phyloP scores from a whole-genome alignment of 2,888 invertebrate genomes.

The Himalopsyche japonica region DNA sequence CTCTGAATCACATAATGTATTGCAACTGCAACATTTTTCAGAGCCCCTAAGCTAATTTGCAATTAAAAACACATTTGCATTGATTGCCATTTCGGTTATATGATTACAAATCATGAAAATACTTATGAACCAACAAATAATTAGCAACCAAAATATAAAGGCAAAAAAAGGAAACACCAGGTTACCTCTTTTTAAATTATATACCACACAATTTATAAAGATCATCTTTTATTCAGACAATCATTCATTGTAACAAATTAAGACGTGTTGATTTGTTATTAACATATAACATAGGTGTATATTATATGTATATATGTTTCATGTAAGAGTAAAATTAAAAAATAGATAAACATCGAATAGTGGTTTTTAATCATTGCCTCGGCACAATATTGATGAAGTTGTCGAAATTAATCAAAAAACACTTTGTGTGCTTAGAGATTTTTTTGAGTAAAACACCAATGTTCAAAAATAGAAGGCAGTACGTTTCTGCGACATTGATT shows the following conservation, averaged over 20 bases:
- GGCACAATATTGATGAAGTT: slow-evolving; percentile 18
- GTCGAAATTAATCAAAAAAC: slow-evolving; percentile 28
- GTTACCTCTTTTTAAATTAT: background rate
- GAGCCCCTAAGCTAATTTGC: background rate
- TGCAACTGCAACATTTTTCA: background rate
- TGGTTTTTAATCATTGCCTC: background rate
- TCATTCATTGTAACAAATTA: background rate
- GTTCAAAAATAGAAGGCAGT: background rate
- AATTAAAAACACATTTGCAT: background rate
- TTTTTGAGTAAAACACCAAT: background rate
- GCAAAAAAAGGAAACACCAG: background rate
- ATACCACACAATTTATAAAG: background rate
- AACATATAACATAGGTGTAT: background rate
- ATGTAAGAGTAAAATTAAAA: background rate
- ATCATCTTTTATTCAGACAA: background rate
- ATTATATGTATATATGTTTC: background rate
- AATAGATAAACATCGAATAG: background rate
- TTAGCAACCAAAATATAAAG: background rate
- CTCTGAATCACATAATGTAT: background rate
- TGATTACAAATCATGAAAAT: background rate
- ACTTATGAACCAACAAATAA: background rate
- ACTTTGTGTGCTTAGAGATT: slow-evolving; percentile 1
- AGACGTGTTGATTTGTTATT: background rate
- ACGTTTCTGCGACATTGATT: background rate
- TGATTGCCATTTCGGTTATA: background rate